Base-by-base conservation (phyloP, 1,140 invertebrate species). In the Zaprionus lachaisei region DNA sequence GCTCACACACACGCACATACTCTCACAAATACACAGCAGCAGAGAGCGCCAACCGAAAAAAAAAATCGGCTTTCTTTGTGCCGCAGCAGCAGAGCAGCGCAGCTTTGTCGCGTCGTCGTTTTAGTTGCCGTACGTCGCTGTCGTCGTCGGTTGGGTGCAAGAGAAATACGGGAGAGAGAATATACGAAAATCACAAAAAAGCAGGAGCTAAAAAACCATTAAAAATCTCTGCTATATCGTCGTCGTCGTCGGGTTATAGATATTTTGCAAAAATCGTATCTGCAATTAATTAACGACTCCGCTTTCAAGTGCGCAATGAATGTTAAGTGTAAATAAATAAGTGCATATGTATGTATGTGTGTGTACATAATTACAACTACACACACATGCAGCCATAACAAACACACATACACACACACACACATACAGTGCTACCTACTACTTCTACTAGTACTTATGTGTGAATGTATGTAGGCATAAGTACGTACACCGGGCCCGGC, bases 81-180 rank as follows among this genome's bases (percentile, higher is more conserved):
- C 79, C 72, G 76, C 76, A 78, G 44, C 24, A 57, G 74, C 74
- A 74, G 70, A 22, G 47, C 31, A 74, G 70, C 44, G 47, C 9
- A 67, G 72, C 34, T 62, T 64, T 75, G 75, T 72, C 71, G 71
- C 61, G 73, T 68, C 68, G 81, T 81, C 80, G 73, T 77, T 86
- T 89, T 76, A 89, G 64, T 89, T 83, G 84, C 85, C 85, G 85
- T 89, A 90, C 83, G 85, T 83, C 85, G 86, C 85, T 83, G 89
- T 90, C 81, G 85, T 74, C 81, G 81, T 90, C 81, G 79, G 81
- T 85, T 89, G 72, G 78, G 73, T 86, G 85, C 78, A 89, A 85
- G 84, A 85, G 84, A 85, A 83, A 85, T 80, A 90, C 73, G 79
- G 70, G 72, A 84, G 81, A 83, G 82, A 76, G 20, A 68, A 61